Conservation (phyloP, 2,797 vertebrate species). For the Sylvilagus floridanus region DNA sequence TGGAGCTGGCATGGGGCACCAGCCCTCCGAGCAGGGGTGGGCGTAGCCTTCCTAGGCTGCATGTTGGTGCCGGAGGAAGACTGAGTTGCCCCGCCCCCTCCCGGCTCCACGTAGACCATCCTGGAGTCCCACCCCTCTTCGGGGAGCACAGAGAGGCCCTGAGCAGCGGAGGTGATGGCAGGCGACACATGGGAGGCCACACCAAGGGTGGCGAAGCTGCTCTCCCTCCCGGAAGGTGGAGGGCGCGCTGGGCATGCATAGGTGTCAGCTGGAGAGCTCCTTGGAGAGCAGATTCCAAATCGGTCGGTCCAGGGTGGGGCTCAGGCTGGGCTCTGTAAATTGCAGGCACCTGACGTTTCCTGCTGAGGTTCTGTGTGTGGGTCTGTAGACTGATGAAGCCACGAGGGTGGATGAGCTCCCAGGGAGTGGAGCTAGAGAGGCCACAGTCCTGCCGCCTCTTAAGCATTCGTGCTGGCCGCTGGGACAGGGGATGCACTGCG, state of each 20-base stretch:
- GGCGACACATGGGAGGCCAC: not conserved
- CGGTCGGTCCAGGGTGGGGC: not conserved
- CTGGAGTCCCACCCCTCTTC: not conserved
- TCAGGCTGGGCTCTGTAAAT: not conserved
- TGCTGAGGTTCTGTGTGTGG: not conserved
- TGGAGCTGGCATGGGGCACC: not conserved
- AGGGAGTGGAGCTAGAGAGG: not conserved
- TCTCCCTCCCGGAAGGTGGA: too few species aligned
- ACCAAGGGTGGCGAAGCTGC: not conserved
- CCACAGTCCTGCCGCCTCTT: not conserved
- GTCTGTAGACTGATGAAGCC: not conserved
- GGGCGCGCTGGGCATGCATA: rapidly evolving
- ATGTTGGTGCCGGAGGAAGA: too few species aligned
- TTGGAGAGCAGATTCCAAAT: not conserved
- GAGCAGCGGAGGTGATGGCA: not conserved
- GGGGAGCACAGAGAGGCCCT: not conserved
- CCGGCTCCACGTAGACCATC: not conserved
- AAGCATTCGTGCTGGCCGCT: not conserved
- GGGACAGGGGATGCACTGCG: not conserved
- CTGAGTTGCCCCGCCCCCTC: too few species aligned
- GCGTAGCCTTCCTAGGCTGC: too few species aligned
- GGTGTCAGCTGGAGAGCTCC: too few species aligned
- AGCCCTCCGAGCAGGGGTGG: not conserved
- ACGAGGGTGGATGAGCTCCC: not conserved
- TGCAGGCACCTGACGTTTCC: not conserved